These are phyloP conservation scores for Yponomeuta malinellus DNA, from an alignment of 2,888 invertebrate species.

Conservation along the genomic window DNA sequence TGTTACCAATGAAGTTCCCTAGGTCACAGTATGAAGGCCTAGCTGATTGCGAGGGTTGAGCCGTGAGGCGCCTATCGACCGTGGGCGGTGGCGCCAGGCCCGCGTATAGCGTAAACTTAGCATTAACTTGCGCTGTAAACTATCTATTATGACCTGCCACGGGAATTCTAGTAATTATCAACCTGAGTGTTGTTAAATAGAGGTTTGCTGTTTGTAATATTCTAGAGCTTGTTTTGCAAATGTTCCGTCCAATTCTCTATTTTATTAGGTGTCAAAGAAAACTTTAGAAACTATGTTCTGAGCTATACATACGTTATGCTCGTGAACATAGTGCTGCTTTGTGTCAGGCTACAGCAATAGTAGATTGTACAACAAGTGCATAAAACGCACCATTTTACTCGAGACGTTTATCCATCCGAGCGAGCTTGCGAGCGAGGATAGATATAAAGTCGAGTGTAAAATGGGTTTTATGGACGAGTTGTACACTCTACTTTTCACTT, in stretches of 20 bases:
- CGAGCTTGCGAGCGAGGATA: too few species aligned
- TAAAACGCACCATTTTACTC: too few species aligned
- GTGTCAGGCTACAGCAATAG: too few species aligned
- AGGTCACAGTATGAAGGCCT: slow-evolving; percentile 16
- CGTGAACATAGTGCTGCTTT: too few species aligned
- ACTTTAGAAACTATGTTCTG: too few species aligned
- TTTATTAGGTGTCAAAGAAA: neutral
- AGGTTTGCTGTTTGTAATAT: neutral
- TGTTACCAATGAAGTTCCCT: neutral
- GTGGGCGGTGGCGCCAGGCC: slow-evolving; percentile 42
- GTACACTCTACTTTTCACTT: too few species aligned
- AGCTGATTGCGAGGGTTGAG: slow-evolving; percentile 30
- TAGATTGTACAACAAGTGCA: too few species aligned
- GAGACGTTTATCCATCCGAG: too few species aligned
- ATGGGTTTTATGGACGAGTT: too few species aligned
- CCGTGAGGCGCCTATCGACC: slow-evolving; percentile 23
- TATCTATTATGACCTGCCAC: slow-evolving; percentile 23
- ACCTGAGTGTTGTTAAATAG: slow-evolving; percentile 18
- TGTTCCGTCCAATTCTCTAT: neutral
- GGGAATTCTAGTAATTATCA: slow-evolving; percentile 51
- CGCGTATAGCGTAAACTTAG: slow-evolving; percentile 33
- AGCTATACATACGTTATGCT: too few species aligned
- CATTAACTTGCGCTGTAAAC: slow-evolving; percentile 25
- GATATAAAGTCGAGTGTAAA: too few species aligned
- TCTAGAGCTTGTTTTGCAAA: neutral